Evolutionary conservation across 2,113 vertebrate genomes (phyloP).

Genomic region (Columba livia): DNA sequence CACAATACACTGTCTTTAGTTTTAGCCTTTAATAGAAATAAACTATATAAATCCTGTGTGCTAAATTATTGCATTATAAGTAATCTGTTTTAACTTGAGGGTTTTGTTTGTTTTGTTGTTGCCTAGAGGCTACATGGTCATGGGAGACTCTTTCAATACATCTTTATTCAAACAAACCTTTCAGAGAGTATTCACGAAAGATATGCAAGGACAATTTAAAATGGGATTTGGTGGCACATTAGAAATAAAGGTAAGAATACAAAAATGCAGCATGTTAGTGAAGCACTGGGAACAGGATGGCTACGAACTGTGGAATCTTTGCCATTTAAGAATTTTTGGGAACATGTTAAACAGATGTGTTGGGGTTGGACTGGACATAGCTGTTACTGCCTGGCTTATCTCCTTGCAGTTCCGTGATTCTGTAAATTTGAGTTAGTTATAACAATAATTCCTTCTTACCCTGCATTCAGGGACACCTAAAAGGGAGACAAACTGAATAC

Average conservation of each 20-base stretch:
- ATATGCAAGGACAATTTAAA: constrained; percentile 92
- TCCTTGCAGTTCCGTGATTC: background rate
- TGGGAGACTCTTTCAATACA: constrained; percentile 98
- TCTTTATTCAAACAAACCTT: constrained; percentile 98
- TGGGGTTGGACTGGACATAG: background rate
- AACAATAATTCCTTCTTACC: background rate
- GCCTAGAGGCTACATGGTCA: constrained; percentile 95
- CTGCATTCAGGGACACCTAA: background rate
- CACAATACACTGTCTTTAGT: background rate
- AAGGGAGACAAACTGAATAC: background rate
- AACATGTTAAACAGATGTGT: background rate
- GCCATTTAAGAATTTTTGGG: background rate
- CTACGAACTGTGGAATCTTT: background rate
- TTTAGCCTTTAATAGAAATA: background rate
- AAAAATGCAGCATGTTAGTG: background rate
- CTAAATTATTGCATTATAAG: background rate
- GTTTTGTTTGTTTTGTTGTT: background rate
- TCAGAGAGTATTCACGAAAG: constrained; percentile 96
- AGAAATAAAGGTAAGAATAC: constrained; percentile 91
- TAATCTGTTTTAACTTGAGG: background rate
- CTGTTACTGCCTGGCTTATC: background rate
- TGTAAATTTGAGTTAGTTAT: background rate
- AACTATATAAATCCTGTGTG: background rate
- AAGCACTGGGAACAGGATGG: background rate
- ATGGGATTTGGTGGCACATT: constrained; percentile 95